These are phyloP conservation scores for Scrobipalpa costella DNA, from an alignment of 2,888 invertebrate genomes.

Conservation along the genomic window DNA sequence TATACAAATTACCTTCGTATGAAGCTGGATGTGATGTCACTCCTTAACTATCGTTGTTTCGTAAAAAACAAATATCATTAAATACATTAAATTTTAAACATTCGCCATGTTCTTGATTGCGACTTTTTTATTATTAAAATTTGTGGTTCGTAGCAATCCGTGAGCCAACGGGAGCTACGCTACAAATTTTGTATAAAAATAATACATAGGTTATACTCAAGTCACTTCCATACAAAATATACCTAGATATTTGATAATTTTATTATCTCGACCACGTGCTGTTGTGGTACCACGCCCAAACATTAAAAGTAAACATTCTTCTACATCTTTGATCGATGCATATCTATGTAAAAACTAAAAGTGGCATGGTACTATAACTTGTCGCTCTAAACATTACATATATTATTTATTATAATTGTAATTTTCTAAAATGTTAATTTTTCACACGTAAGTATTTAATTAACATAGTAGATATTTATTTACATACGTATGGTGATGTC, in stretches of 20 bases:
- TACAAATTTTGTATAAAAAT: conserved; percentile 53
- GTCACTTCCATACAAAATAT: conserved; percentile 35
- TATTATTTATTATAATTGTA: conserved; percentile 1
- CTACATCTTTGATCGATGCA: background rate
- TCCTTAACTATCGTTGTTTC: conserved; percentile 32
- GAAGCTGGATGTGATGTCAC: background rate
- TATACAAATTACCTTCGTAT: background rate
- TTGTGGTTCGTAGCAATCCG: conserved; percentile 40
- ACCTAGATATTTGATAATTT: conserved; percentile 34
- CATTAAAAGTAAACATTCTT: background rate
- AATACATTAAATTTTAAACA: background rate
- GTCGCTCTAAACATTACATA: conserved; percentile 9
- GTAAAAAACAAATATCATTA: conserved; percentile 7
- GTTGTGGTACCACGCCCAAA: conserved; percentile 44
- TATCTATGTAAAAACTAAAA: background rate
- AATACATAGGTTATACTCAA: conserved; percentile 38
- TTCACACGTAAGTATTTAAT: conserved; percentile 27
- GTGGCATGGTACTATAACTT: conserved; percentile 36
- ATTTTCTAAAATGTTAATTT: conserved; percentile 8
- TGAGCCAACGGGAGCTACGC: conserved; percentile 57
- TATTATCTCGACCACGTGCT: conserved; percentile 38
- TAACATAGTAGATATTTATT: conserved; percentile 47
- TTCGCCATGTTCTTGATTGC: background rate
- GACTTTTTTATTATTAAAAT: background rate
- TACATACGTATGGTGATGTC: conserved; percentile 36